Base-by-base conservation (phyloP, 2,888 invertebrate species). In the Baronia brevicornis region DNA sequence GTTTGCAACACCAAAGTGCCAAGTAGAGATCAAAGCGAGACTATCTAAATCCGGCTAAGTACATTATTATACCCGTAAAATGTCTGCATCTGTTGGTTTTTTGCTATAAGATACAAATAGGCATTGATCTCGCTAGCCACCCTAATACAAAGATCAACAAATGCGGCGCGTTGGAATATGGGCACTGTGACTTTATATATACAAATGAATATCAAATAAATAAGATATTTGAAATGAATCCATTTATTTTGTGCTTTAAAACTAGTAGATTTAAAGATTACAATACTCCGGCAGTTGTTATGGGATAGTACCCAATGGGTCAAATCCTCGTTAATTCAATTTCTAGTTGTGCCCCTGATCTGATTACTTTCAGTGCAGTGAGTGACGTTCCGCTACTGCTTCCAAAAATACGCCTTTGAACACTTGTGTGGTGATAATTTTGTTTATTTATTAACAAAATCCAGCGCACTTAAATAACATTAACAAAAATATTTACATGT, bases 51-150 rank as follows among this genome's bases (percentile, higher is more conserved):
- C 77, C 74, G 52, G 52, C 70, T 80, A 80, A 82, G 78, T 68
- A 77, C 72, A 71, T 80, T 80, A 82, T 77, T 74, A 78, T 74
- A 78, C 71, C 80, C 79, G 78, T 84, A 78, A 82, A 84, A 82
- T 78, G 74, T 58, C 62, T 80, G 62, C 82, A 84, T 80, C 82
- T 84, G 82, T 74, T 79, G 77, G 63, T 77, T 79, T 80, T 80
- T 69, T 77, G 66, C 71, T 73, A 80, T 80, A 78, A 82, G 68
- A 72, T 69, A 69, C 78, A 78, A 78, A 80, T 78, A 79, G 71
- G 66, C 72, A 73, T 69, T 75, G 78, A 77, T 73, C 71, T 64
- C 51, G 39, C 55, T 55, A 60, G 58, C 60, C 67, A 60, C 71
- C 70, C 71, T 55, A 57, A 43, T 43, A 37, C 44, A 44, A 43